phyloP scores from a whole-genome alignment of 2,888 invertebrate genomes.

The Ceriagrion tenellum region DNA sequence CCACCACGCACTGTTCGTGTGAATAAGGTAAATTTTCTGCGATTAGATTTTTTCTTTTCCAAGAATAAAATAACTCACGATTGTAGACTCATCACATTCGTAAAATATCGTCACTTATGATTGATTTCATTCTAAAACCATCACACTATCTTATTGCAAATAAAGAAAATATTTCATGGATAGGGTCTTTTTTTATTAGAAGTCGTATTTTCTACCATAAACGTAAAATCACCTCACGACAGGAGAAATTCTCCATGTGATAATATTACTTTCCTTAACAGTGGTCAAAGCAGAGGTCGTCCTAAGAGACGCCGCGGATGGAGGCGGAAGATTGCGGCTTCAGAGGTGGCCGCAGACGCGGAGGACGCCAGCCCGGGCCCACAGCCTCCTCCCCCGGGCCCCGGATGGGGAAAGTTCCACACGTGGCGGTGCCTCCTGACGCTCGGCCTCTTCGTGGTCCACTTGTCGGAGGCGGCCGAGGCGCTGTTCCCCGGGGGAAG shows the following conservation, averaged over 20 bases:
- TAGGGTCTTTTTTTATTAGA: too few species aligned
- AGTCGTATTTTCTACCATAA: too few species aligned
- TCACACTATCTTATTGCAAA: too few species aligned
- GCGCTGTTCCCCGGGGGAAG: slow-evolving; percentile 32
- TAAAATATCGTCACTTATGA: too few species aligned
- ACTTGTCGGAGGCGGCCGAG: slow-evolving; percentile 51
- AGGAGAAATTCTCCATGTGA: not conserved
- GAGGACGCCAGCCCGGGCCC: not conserved
- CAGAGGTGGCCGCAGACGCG: not conserved
- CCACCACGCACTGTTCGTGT: too few species aligned
- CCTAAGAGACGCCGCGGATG: slow-evolving; percentile 12
- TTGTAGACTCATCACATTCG: too few species aligned
- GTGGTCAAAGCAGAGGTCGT: slow-evolving; percentile 3
- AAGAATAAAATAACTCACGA: too few species aligned
- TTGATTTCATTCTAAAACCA: too few species aligned
- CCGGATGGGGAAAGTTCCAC: slow-evolving; percentile 58
- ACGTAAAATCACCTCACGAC: too few species aligned
- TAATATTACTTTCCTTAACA: not conserved
- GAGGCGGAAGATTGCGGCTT: slow-evolving; percentile 35
- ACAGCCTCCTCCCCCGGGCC: not conserved
- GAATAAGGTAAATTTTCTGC: too few species aligned
- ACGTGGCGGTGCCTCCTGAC: slow-evolving; percentile 49
- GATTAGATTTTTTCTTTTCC: too few species aligned
- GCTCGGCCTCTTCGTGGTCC: slow-evolving; percentile 42
- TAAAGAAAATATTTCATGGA: too few species aligned